Evolutionary conservation across 1,140 invertebrate species (phyloP), one percentile per base, ranked within the genome.

Genomic region (Camponotus vicinus): DNA sequence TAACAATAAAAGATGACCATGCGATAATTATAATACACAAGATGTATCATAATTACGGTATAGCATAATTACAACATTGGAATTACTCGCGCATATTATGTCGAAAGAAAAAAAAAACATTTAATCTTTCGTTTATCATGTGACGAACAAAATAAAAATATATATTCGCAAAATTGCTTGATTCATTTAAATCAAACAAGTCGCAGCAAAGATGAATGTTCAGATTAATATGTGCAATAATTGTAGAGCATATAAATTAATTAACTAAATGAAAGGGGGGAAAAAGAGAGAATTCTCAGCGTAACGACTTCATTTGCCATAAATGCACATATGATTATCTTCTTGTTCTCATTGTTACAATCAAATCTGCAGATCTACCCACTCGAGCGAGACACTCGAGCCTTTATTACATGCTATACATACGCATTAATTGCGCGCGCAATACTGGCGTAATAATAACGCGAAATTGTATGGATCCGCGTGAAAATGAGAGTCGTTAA

Each of bases 321-420:
- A 27, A 34, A 13, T 18, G n/a, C 45, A 55, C 27, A 15, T 37
- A 42, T 7, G n/a, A 21, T 18, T 21, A 45, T 32, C 21, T 40
- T 67, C 45, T 69, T 40, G 34, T 79, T 67, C 45, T 69, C 40
- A 34, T 69, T 79, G 37, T 49, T 32, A 27, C 32, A 45, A 69
- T 57, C 63, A 79, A 67, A 67, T 42, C 49, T 55, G n/a, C 63
- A 69, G 32, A 79, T 79, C 61, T 55, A 55, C 45, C 67, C 21
- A 42, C 52, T 79, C 64, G 11, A 40, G 32, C 1, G 27, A 27
- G 27, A 27, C 21, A 42, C 52, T 79, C 64, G 11, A 40, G 32
- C 1, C 59, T 64, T 27, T 7, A 57, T 79, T 69, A 15, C 49
- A 52, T 52, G 49, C 9, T 32, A 63, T 77, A 77, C 4, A 40